Evolutionary conservation across 2,113 vertebrate genomes (phyloP).

Genomic region (Dinomys branickii): DNA sequence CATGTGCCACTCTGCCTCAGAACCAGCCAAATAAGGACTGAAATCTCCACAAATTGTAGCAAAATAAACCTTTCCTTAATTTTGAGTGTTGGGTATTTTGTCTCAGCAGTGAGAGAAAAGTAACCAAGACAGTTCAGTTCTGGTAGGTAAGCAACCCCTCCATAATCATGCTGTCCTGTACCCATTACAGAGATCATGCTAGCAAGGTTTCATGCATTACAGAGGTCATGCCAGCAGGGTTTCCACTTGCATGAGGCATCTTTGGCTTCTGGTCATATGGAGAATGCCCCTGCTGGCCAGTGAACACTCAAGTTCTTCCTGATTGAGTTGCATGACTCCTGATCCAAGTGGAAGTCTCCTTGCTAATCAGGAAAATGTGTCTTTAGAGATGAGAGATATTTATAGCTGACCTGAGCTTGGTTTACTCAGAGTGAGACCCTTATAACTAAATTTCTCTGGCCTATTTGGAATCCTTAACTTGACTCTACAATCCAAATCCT

Average conservation of each 20-base stretch:
- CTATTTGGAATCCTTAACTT: constrained; percentile 10
- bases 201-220: not conserved
- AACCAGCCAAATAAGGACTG: no score
- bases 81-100: no score
- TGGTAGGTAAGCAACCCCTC: no score
- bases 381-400: not conserved
- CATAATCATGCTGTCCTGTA: not conserved
- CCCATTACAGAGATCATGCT: not conserved
- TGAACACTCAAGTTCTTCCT: no score
- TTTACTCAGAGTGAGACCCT: not conserved
- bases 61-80: no score
- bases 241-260: not conserved
- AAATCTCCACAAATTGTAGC: no score
- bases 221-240: not conserved
- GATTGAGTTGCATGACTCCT: not conserved
- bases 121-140: no score
- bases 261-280: not conserved
- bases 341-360: not conserved
- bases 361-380: not conserved
- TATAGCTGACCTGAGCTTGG: not conserved
- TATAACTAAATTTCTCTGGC: not conserved
- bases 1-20: no score
- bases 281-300: not conserved
- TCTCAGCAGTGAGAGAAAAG: no score
- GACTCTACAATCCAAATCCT: not conserved